Evolutionary conservation across 2,797 vertebrate genomes (phyloP), one percentile per base, ranked within the genome.

Genomic region (Tangara arthus): DNA sequence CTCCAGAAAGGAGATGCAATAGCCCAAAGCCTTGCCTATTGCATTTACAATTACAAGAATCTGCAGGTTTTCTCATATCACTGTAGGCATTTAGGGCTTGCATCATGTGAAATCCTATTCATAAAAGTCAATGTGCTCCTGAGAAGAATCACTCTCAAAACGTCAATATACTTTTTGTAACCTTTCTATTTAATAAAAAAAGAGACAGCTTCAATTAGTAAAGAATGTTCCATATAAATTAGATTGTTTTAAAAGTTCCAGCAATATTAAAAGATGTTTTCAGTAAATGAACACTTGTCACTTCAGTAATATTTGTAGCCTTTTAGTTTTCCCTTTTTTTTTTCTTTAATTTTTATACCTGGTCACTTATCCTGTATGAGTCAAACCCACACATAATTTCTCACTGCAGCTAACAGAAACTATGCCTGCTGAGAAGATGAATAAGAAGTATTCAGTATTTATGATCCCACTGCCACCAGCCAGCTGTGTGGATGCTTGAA

Each of bases 141-240:
- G 80, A 97, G 95, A 97, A 95, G 95, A 97, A 97, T 95, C 90
- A 85, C 94, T 97, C 90, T 96, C 91, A 94, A 96, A 97, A 96
- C 26, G n/a, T 97, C 97, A 97, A 97, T 93, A 97, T 93, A 97
- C 95, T 94, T 97, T 97, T 95, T 96, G 96, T 97, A 98, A 97
- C 96, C 91, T 97, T 97, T 97, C 97, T 97, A 91, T 97, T 98
- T 98, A 97, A 98, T 97, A 98, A 97, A 97, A 97, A 97, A 96
- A 35, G 94, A 97, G 97, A 98, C 97, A 97, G 96, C 96, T 98
- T 96, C 97, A 98, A 98, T 98, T 98, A 98, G 96, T 94, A 90
- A 95, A 90, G 95, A 98, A 97, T 97, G 96, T 96, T 97, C 96
- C 76, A 75, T 92, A 96, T 93, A 97, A 98, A 98, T 97, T 92